phyloP scores from a whole-genome alignment of 2,113 vertebrate genomes.

The Amblyornis subalaris region DNA sequence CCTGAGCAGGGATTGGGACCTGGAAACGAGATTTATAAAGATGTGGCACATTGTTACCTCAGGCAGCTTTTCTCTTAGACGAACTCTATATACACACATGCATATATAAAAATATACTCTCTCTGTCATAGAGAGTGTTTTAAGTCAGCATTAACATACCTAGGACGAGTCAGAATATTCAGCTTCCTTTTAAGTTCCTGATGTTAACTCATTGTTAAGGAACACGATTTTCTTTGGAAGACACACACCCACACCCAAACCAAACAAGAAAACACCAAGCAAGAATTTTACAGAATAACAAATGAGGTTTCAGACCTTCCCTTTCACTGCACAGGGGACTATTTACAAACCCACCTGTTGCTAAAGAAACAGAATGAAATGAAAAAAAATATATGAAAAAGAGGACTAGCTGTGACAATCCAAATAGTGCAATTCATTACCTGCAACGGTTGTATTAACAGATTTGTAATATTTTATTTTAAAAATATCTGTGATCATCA shows the following conservation, averaged over 20 bases:
- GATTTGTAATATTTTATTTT: not conserved
- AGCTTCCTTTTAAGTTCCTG: slow-evolving; percentile 86
- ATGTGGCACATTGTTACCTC: not conserved
- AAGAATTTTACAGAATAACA: not conserved
- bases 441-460: fast-evolving
- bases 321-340: not conserved
- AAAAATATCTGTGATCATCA: not conserved
- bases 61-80: not conserved
- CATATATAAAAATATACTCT: not conserved
- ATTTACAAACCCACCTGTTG: not conserved
- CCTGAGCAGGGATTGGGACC: not conserved
- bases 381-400: not conserved
- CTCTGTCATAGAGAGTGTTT: not conserved
- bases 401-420: not conserved
- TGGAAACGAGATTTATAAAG: not conserved
- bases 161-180: slow-evolving; percentile 83
- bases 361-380: not conserved
- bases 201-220: slow-evolving; percentile 85
- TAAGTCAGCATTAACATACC: slow-evolving; percentile 69
- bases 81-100: fast-evolving
- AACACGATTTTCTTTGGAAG: not conserved
- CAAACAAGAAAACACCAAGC: not conserved
- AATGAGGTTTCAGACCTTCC: fast-evolving
- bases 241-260: not conserved
- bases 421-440: fast-evolving